Conservation (phyloP, 2,888 invertebrate species). For the Schrankia costaestrigalis region DNA sequence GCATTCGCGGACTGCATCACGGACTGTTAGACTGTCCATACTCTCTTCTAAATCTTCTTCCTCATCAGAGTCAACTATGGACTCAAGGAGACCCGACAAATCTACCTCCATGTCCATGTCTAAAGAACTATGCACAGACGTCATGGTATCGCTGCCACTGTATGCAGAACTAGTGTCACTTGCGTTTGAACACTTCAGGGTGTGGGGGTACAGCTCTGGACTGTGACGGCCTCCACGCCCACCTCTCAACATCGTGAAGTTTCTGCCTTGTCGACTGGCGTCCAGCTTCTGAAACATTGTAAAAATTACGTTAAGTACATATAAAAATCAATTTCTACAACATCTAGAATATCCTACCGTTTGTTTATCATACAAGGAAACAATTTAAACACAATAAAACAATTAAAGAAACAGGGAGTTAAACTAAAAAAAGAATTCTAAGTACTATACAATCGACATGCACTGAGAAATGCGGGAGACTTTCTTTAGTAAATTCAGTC, state of each 20-base stretch:
- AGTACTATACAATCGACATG: slow-evolving; percentile 17
- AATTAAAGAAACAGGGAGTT: neutral
- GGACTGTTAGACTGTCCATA: slow-evolving; percentile 93
- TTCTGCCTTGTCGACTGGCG: slow-evolving; percentile 54
- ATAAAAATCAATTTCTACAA: slow-evolving; percentile 22
- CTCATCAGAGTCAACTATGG: slow-evolving; percentile 97
- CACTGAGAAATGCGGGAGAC: slow-evolving; percentile 39
- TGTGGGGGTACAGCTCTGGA: slow-evolving; percentile 92
- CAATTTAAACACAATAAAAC: neutral
- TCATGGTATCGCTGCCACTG: slow-evolving; percentile 98
- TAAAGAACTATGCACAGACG: slow-evolving; percentile 92
- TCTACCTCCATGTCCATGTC: slow-evolving; percentile 92
- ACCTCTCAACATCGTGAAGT: slow-evolving; percentile 81
- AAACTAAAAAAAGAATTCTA: neutral
- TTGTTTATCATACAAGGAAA: neutral
- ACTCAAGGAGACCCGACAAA: slow-evolving; percentile 95
- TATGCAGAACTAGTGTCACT: slow-evolving; percentile 98
- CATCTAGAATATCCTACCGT: neutral
- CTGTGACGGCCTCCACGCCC: slow-evolving; percentile 81
- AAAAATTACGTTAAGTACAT: slow-evolving; percentile 2
- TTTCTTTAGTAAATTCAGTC: slow-evolving; percentile 32
- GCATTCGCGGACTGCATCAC: slow-evolving; percentile 98
- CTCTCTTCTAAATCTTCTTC: slow-evolving; percentile 95
- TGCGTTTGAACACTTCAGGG: slow-evolving; percentile 87
- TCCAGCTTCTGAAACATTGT: slow-evolving; percentile 61